Percentiles rank a stretch among this genome's conserved stretches.
phyloP scores from a whole-genome alignment of 1,140 invertebrate genomes.

The Aporrectodea caliginosa region DNA sequence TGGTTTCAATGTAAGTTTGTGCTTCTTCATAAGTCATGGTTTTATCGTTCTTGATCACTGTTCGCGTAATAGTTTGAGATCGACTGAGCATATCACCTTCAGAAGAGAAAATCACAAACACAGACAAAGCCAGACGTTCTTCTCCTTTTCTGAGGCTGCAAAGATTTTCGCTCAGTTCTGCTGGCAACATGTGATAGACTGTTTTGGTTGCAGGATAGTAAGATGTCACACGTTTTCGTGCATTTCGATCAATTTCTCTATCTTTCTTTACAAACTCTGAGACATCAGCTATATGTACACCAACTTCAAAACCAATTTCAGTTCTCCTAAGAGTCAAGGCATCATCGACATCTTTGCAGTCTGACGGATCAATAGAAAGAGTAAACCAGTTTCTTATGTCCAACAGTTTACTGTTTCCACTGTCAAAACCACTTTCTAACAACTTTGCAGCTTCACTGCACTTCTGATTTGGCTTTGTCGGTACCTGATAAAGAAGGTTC shows the following conservation, averaged over 20 bases:
- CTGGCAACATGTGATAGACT: slow-evolving; percentile 53
- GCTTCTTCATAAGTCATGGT: slow-evolving; percentile 16
- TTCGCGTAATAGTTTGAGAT: neutral
- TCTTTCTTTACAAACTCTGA: slow-evolving; percentile 44
- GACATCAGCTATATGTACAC: slow-evolving; percentile 53
- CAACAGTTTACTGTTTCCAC: neutral
- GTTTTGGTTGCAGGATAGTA: slow-evolving; percentile 39
- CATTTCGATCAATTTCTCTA: slow-evolving; percentile 45
- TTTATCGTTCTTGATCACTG: slow-evolving; percentile 17
- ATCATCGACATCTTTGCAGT: slow-evolving; percentile 96
- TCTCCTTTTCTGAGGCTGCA: slow-evolving; percentile 52
- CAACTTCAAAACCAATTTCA: slow-evolving; percentile 41
- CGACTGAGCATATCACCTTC: neutral
- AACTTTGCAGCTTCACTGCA: neutral
- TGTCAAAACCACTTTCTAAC: neutral
- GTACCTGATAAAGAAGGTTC: slow-evolving; percentile 42
- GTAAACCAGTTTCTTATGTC: slow-evolving; percentile 64
- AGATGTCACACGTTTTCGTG: slow-evolving; percentile 40
- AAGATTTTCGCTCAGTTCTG: slow-evolving; percentile 48
- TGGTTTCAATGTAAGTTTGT: neutral
- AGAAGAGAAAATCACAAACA: slow-evolving; percentile 23
- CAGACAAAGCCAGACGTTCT: slow-evolving; percentile 46
- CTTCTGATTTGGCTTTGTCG: slow-evolving; percentile 21
- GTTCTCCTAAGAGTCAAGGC: slow-evolving; percentile 69
- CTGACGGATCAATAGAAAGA: slow-evolving; percentile 92